phyloP scores from a whole-genome alignment of 2,113 vertebrate species.

The Protobothrops mucrosquamatus region DNA sequence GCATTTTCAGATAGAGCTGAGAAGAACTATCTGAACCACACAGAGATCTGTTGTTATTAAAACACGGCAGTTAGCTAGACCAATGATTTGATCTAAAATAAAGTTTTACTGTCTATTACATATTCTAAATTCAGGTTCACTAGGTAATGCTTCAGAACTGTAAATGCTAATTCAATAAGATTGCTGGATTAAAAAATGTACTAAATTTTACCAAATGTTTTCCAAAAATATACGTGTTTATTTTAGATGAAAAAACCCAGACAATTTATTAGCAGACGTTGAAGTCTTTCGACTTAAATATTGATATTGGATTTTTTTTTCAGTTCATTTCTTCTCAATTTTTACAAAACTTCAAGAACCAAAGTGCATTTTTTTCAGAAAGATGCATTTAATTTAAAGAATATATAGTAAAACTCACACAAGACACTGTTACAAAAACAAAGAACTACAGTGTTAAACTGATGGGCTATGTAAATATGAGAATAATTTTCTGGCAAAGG shows the following conservation, averaged over 20 bases:
- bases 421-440: slow-evolving; percentile 6
- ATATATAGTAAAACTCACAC: background rate
- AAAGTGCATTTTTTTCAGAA: background rate
- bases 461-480: slow-evolving; percentile 25
- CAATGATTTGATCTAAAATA: background rate
- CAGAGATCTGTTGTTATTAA: background rate
- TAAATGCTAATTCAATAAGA: background rate
- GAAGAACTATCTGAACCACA: background rate
- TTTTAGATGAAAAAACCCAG: background rate
- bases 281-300: background rate
- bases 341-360: background rate
- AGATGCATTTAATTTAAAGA: background rate
- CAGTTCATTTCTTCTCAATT: background rate
- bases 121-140: background rate
- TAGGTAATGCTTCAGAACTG: background rate
- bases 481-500: background rate
- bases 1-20: background rate
- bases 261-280: background rate
- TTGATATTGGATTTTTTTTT: background rate
- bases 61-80: background rate
- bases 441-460: background rate
- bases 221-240: slow-evolving; percentile 11
- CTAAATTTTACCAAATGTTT: background rate
- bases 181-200: slow-evolving; percentile 13
- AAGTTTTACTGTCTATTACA: background rate